These are phyloP conservation scores for Heliconius eleuchia DNA, from an alignment of 1,140 invertebrate species.

Conservation along the genomic window DNA sequence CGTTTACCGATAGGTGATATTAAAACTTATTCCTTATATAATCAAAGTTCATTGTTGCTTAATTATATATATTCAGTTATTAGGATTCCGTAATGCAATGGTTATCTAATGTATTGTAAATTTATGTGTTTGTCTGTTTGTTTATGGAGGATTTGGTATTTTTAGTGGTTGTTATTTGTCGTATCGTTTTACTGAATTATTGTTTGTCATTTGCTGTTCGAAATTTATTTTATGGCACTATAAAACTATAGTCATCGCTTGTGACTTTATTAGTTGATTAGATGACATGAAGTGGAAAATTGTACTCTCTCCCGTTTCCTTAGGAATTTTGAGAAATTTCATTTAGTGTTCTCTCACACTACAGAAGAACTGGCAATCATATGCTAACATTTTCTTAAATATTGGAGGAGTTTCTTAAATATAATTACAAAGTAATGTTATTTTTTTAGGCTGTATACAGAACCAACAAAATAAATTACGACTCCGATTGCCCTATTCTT, in stretches of 20 bases:
- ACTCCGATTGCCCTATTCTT: neutral
- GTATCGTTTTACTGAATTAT: neutral
- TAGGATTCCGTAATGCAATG: slow-evolving; percentile 8
- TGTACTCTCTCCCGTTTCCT: too few relatives aligned
- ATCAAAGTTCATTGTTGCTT: neutral
- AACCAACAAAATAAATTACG: neutral
- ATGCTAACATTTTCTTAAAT: too few relatives aligned
- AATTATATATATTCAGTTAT: neutral
- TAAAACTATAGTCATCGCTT: too few relatives aligned
- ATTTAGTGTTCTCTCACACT: too few relatives aligned
- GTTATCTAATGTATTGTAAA: slow-evolving; percentile 7
- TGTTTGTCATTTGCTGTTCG: too few relatives aligned
- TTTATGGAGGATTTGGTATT: neutral
- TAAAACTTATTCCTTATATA: neutral
- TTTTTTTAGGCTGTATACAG: neutral
- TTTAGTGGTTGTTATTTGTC: neutral
- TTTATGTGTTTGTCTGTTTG: neutral
- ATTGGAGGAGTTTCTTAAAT: too few relatives aligned
- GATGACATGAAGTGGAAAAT: too few relatives aligned
- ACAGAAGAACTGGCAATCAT: too few relatives aligned
- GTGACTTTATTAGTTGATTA: too few relatives aligned
- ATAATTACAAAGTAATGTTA: too few relatives aligned
- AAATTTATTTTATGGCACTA: too few relatives aligned
- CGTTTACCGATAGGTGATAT: neutral
- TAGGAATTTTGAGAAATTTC: too few relatives aligned